Percentiles rank a stretch among this genome's conserved stretches.
phyloP scores from a whole-genome alignment of 2,113 vertebrate genomes.

The Acanthisitta chloris region DNA sequence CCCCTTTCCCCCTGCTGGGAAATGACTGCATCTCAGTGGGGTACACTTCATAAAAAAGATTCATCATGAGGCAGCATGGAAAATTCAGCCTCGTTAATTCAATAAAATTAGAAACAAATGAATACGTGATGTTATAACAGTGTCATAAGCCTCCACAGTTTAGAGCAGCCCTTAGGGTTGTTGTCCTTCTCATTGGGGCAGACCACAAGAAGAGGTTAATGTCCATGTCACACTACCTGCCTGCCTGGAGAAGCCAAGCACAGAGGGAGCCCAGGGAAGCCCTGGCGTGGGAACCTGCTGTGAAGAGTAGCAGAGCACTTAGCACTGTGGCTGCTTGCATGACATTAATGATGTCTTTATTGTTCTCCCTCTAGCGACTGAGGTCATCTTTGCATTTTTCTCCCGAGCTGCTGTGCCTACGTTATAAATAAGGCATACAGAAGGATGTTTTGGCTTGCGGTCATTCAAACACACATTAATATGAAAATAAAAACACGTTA shows the following conservation, averaged over 20 bases:
- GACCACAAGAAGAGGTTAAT: background rate
- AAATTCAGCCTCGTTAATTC: slow-evolving; percentile 1
- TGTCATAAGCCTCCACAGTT: background rate
- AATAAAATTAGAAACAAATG: slow-evolving; percentile 34
- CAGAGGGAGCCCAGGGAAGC: background rate
- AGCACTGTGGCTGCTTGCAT: background rate
- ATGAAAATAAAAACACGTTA: background rate
- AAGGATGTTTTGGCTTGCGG: background rate
- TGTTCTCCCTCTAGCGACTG: background rate
- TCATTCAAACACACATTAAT: background rate
- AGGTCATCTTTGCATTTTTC: background rate
- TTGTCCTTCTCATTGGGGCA: background rate
- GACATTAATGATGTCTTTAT: background rate
- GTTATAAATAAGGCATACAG: background rate
- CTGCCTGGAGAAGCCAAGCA: background rate
- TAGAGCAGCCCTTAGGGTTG: background rate
- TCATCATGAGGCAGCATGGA: background rate
- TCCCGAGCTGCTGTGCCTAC: background rate
- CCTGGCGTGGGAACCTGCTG: accelerated
- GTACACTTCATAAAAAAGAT: background rate
- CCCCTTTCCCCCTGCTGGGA: background rate
- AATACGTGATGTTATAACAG: background rate
- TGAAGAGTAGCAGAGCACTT: background rate
- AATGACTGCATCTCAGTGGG: background rate
- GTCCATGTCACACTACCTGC: background rate